Percentiles rank a stretch among this genome's conserved stretches.
These are phyloP conservation scores for Chelonus insularis DNA, from an alignment of 1,140 invertebrate genomes.

Conservation along the genomic window DNA sequence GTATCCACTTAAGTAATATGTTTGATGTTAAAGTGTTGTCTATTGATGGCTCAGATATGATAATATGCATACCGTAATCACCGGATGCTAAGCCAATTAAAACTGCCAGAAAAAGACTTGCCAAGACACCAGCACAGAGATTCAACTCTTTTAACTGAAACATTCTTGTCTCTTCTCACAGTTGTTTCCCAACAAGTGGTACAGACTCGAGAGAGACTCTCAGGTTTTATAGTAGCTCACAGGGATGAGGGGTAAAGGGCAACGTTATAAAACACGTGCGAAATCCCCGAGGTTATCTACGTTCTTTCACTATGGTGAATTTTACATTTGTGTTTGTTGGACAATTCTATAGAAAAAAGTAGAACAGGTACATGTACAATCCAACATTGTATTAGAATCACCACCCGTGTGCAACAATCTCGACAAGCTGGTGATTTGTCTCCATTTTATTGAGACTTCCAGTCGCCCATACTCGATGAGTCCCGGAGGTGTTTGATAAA, in stretches of 20 bases:
- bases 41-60: too few species aligned
- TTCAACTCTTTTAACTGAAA: background rate
- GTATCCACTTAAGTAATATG: background rate
- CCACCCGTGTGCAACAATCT: constrained; percentile 40
- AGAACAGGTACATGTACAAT: background rate
- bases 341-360: background rate
- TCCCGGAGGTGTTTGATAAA: background rate
- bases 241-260: constrained; percentile 20
- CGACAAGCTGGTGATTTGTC: constrained; percentile 48
- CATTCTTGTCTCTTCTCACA: constrained; percentile 16
- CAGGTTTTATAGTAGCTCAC: constrained; percentile 40
- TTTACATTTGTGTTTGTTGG: background rate
- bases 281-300: constrained; percentile 22
- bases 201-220: constrained; percentile 4
- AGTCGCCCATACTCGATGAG: constrained; percentile 52
- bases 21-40: too few species aligned
- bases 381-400: constrained; percentile 7
- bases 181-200: constrained; percentile 37
- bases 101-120: constrained; percentile 26
- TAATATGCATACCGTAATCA: constrained; percentile 42
- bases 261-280: constrained; percentile 1
- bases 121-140: constrained; percentile 15
- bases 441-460: constrained; percentile 50
- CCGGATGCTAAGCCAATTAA: constrained; percentile 33
- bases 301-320: background rate